phyloP scores from a whole-genome alignment of 2,113 vertebrate genomes.

The Sceloporus undulatus region DNA sequence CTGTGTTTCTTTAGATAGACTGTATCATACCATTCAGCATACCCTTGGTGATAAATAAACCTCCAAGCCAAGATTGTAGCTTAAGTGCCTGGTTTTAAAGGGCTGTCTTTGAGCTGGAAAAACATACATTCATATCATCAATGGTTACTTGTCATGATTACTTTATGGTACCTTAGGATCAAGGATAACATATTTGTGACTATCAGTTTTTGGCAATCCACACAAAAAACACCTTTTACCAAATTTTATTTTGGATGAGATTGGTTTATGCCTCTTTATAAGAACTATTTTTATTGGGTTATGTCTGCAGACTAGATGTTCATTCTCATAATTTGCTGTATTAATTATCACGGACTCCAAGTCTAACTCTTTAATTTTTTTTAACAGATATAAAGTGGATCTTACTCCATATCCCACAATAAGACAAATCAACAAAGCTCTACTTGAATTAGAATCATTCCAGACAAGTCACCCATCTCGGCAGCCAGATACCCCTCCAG shows the following conservation, averaged over 20 bases:
- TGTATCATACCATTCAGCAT: neutral
- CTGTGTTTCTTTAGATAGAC: neutral
- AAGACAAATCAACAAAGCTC: slow-evolving; percentile 85
- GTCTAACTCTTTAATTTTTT: slow-evolving; percentile 43
- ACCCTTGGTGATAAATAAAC: neutral
- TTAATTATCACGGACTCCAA: neutral
- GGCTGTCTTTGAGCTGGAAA: no score
- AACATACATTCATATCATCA: neutral
- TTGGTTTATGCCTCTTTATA: no score
- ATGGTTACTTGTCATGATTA: neutral
- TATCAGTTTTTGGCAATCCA: neutral
- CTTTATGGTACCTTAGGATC: neutral
- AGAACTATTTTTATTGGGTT: no score
- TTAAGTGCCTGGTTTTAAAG: neutral
- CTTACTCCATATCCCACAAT: slow-evolving; percentile 87
- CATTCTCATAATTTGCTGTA: neutral
- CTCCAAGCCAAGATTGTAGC: neutral
- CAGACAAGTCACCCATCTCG: slow-evolving; percentile 86
- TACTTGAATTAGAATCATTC: slow-evolving; percentile 90
- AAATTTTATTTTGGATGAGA: neutral
- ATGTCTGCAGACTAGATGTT: no score
- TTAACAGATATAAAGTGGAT: slow-evolving; percentile 91
- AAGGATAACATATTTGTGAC: neutral
- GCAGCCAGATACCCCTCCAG: slow-evolving; percentile 92
- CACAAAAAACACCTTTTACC: neutral